Conservation (phyloP, 2,113 vertebrate species). For the Neolamprologus kungweensis region DNA sequence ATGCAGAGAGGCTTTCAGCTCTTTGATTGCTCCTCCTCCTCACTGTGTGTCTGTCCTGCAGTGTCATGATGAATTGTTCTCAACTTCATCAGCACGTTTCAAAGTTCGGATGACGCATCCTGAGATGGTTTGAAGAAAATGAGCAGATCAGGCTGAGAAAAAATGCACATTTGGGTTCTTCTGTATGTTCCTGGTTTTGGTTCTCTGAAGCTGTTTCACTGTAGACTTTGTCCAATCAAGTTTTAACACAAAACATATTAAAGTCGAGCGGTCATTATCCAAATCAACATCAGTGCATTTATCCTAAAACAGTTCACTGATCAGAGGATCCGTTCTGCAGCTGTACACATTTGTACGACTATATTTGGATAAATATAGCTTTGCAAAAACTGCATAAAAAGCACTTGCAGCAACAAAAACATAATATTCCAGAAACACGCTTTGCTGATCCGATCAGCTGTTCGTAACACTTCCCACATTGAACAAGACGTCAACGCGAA, state of each 20-base stretch:
- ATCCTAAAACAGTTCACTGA: background rate
- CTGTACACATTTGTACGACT: fast-evolving
- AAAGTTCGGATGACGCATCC: background rate
- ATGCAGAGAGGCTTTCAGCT: background rate
- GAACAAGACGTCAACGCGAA: too few species aligned
- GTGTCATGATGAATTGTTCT: background rate
- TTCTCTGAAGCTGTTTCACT: background rate
- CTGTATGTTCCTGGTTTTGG: background rate
- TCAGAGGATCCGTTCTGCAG: background rate
- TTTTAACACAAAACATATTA: background rate
- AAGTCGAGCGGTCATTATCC: background rate
- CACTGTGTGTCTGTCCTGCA: background rate
- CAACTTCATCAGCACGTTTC: background rate
- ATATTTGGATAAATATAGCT: background rate
- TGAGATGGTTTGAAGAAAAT: background rate
- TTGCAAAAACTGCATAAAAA: too few species aligned
- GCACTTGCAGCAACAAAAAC: too few species aligned
- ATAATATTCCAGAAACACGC: too few species aligned
- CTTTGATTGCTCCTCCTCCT: background rate
- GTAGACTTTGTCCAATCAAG: background rate
- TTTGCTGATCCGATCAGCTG: too few species aligned
- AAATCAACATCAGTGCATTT: background rate
- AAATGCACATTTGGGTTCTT: background rate
- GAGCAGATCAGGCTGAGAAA: background rate
- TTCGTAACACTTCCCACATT: too few species aligned